A percentile compares a stretch with the other conserved stretches of the same genome.
These are phyloP conservation scores for Lysiphlebus fabarum DNA, from an alignment of 1,140 invertebrate species.

Conservation along the genomic window DNA sequence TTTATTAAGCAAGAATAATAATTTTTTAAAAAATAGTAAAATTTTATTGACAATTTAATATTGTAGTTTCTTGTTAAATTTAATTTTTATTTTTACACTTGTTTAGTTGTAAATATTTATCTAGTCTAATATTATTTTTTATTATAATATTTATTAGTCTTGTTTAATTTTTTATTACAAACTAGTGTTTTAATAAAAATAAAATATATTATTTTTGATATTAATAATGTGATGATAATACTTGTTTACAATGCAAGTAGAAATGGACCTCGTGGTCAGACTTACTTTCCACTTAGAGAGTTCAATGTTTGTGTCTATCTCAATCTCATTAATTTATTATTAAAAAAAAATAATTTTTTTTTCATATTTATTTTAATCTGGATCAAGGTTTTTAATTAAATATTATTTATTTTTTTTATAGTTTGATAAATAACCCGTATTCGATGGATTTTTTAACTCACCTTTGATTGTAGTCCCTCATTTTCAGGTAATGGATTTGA, in stretches of 20 bases:
- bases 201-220: too few species aligned
- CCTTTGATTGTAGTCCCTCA: constrained; percentile 43
- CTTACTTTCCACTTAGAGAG: constrained; percentile 20
- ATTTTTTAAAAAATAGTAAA: too few species aligned
- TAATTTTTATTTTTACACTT: too few species aligned
- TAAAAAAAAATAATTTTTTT: not conserved
- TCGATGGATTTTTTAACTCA: constrained; percentile 31
- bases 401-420: not conserved
- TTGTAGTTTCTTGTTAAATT: too few species aligned
- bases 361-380: not conserved
- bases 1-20: too few species aligned
- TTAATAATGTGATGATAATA: constrained; percentile 5
- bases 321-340: not conserved
- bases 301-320: not conserved
- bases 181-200: too few species aligned
- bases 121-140: too few species aligned
- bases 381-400: constrained; percentile 9
- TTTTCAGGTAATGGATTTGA: constrained; percentile 42
- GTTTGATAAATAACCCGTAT: constrained; percentile 12
- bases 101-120: too few species aligned
- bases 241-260: constrained; percentile 4
- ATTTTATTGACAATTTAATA: too few species aligned
- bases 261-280: constrained; percentile 13
- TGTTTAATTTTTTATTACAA: too few species aligned
- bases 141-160: too few species aligned